These are phyloP conservation scores for Minunthozetes semirufus DNA, from an alignment of 2,888 invertebrate genomes.

Conservation along the genomic window DNA sequence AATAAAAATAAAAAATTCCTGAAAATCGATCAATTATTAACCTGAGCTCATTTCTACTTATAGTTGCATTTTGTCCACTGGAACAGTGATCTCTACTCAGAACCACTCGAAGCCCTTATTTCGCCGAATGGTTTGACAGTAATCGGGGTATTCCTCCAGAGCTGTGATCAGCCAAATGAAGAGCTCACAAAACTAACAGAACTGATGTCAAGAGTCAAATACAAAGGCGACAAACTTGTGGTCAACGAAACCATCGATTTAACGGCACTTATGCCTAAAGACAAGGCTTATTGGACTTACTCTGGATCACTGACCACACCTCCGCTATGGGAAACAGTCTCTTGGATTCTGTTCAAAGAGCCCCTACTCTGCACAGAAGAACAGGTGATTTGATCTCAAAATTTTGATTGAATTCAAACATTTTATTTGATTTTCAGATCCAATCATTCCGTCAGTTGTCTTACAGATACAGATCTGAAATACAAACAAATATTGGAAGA, in stretches of 20 bases:
- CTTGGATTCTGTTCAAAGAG: conserved; percentile 35
- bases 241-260: conserved; percentile 30
- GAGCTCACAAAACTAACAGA: conserved; percentile 11
- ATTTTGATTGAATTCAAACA: background rate
- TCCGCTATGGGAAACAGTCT: conserved; percentile 35
- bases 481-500: background rate
- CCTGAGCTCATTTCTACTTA: background rate
- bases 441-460: conserved; percentile 30
- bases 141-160: conserved; percentile 33
- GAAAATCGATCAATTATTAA: background rate
- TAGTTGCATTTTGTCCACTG: conserved; percentile 37
- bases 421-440: conserved; percentile 22
- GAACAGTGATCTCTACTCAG: conserved; percentile 27
- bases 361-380: conserved; percentile 29
- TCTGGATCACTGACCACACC: conserved; percentile 36
- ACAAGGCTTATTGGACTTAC: conserved; percentile 34
- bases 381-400: conserved; percentile 24
- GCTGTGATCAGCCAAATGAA: conserved; percentile 26
- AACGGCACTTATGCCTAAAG: conserved; percentile 22
- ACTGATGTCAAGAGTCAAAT: background rate
- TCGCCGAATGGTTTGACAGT: conserved; percentile 33
- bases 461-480: conserved; percentile 11
- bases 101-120: conserved; percentile 18
- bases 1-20: background rate
- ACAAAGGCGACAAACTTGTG: conserved; percentile 2